Evolutionary conservation across 2,113 vertebrate species (phyloP).

Genomic region (Grallaria varia): DNA sequence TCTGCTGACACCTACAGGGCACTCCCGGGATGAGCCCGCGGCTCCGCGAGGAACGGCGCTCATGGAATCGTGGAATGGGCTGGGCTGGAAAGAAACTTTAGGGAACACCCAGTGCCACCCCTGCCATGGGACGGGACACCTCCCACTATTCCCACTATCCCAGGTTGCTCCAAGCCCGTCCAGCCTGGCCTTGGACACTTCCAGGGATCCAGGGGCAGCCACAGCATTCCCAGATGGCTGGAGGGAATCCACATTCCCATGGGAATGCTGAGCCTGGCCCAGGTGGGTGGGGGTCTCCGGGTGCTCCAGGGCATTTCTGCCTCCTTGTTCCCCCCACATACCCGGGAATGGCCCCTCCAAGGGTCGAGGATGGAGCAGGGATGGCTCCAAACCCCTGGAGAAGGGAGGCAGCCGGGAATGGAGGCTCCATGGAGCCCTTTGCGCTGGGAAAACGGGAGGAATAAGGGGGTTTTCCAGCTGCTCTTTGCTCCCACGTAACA

Average conservation of each 20-base stretch:
- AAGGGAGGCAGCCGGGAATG: not conserved
- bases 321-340: not conserved
- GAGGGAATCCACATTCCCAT: not conserved
- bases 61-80: not conserved
- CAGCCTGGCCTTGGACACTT: not conserved
- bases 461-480: not conserved
- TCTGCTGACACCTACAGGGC: conserved; percentile 55
- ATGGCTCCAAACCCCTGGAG: not conserved
- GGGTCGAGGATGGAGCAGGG: not conserved
- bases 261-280: rapidly evolving
- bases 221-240: not conserved
- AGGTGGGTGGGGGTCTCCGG: not conserved
- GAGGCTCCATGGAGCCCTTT: not conserved
- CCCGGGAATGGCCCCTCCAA: not conserved
- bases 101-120: not conserved
- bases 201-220: not conserved
- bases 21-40: rapidly evolving
- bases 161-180: not conserved
- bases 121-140: not conserved
- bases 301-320: not conserved
- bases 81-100: not conserved
- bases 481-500: not conserved
- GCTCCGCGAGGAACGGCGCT: not conserved
- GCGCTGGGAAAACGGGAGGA: not conserved
- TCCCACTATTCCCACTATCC: rapidly evolving